Evolutionary conservation across 2,797 vertebrate genomes (phyloP).

Genomic region (Lindbergichthys nudifrons): DNA sequence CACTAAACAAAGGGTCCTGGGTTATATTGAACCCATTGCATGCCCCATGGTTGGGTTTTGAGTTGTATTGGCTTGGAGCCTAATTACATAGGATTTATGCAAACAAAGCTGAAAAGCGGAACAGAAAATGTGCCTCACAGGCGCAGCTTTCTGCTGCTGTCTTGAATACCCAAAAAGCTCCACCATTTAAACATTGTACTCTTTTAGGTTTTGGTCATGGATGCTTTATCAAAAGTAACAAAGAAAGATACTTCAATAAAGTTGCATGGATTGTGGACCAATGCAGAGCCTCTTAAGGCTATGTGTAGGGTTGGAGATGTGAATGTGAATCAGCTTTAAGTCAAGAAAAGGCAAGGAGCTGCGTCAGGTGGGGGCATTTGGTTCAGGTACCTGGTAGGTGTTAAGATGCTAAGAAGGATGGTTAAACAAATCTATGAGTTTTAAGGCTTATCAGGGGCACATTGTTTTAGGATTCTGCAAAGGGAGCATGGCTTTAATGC

Average conservation of each 20-base stretch:
- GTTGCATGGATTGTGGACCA: background rate
- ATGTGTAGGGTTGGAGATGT: background rate
- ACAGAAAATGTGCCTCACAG: slow-evolving; percentile 22
- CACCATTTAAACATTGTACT: background rate
- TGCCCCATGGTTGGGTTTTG: slow-evolving; percentile 1
- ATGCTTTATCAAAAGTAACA: background rate
- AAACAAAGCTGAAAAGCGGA: slow-evolving; percentile 50
- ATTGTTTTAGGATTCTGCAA: background rate
- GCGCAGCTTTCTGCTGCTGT: background rate
- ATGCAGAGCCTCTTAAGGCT: background rate
- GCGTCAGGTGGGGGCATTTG: background rate
- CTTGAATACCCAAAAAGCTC: background rate
- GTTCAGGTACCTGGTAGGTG: background rate
- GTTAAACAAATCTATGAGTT: slow-evolving; percentile 4
- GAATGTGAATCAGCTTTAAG: background rate
- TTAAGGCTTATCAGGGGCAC: background rate
- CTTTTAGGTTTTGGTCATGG: slow-evolving; percentile 1
- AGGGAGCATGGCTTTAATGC: background rate
- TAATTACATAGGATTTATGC: slow-evolving; percentile 26
- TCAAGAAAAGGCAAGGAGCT: background rate
- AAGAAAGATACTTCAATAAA: background rate
- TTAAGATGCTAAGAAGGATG: background rate
- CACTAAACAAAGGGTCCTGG: slow-evolving; percentile 8
- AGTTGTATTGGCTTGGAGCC: slow-evolving; percentile 17
- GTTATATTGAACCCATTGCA: slow-evolving; percentile 17